Base-by-base conservation (phyloP, 2,113 vertebrate species). In the Perca fluviatilis region DNA sequence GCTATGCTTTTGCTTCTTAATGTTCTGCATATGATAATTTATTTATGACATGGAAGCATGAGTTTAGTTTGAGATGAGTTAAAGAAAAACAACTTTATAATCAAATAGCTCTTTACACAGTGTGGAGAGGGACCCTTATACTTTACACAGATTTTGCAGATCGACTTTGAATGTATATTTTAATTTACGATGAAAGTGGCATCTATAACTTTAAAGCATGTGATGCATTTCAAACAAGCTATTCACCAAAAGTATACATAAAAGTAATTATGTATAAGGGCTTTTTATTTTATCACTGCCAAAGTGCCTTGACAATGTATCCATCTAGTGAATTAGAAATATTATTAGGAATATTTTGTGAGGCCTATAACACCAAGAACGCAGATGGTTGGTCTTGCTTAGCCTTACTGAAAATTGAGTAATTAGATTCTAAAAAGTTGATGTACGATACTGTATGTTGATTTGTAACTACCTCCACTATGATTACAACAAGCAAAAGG, bases 11-110 rank as follows among this genome's bases (percentile, higher is more conserved):
- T 30, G 30, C 47, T 49, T 54, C 66, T 69, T 73, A 50, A 49
- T 64, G 60, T 64, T 83, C 15, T 76, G 23, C 56, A 76, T 43
- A 21, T 82, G 61, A 83, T 85, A 23, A 85, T 58, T 79, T 79
- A 88, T 82, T 82, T 8, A 84, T 73, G 43, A 27, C 23, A 43
- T 23, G 43, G 57, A 72, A 8, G 51, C 57, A 64, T n/a, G 21
- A 33, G 43, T 64, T 61, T 14, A 66, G 53, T 30, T 65, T 51
- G 8, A 71, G 54, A 46, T 60, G 69, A 83, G 62, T 73, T 23
- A 51, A 36, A 69, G 25, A 58, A 27, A 11, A n/a, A 49, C 15
- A 9, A 3, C 33, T 33, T 33, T 33, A 33, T 33, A 33, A n/a
- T 68, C 10, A 21, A 21, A 68, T 4, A 33, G 18, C 10, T 51